Evolutionary conservation across 1,140 invertebrate genomes (phyloP).

Genomic region (Monomorium pharaonis): DNA sequence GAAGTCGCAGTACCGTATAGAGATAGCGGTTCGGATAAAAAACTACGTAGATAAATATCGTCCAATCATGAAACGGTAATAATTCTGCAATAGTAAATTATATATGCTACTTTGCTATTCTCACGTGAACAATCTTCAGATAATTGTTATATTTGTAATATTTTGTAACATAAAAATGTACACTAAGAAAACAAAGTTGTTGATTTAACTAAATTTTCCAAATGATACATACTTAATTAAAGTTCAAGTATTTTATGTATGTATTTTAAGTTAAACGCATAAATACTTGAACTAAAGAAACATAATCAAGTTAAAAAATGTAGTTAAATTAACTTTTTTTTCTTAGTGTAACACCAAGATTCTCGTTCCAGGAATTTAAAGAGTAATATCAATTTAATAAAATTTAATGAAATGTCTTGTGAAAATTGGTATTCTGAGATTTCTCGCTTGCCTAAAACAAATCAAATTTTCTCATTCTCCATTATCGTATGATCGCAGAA

Average conservation of each 20-base stretch:
- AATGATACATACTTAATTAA: too few species aligned
- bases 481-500: background rate
- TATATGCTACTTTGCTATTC: background rate
- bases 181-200: too few species aligned
- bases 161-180: too few species aligned
- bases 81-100: conserved; percentile 2
- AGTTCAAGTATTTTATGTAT: too few species aligned
- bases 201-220: too few species aligned
- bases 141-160: background rate
- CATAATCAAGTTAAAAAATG: too few species aligned
- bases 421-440: background rate
- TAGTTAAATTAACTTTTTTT: too few species aligned
- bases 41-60: background rate
- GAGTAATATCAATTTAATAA: too few species aligned
- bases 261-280: too few species aligned
- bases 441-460: background rate
- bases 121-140: background rate
- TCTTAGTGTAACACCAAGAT: too few species aligned
- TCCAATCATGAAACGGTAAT: background rate
- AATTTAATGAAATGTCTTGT: background rate
- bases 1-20: background rate
- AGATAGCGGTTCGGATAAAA: background rate
- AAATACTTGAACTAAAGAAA: too few species aligned
- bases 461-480: background rate
- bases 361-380: too few species aligned